phyloP scores from a whole-genome alignment of 2,113 vertebrate genomes.

The Nymphicus hollandicus region DNA sequence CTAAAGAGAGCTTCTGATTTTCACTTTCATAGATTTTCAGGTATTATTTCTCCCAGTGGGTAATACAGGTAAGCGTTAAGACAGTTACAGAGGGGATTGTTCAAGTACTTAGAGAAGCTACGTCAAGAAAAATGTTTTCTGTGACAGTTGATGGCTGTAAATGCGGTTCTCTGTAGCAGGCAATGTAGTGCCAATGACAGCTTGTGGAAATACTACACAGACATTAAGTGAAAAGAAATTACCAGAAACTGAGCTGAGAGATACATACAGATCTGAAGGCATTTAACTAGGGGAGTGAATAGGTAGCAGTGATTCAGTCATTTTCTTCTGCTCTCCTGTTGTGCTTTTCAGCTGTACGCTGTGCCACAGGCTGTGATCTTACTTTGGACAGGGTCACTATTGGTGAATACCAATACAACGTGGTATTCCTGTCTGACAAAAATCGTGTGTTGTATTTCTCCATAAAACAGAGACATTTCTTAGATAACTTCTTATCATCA shows the following conservation, averaged over 20 bases:
- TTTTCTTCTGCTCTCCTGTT: background rate
- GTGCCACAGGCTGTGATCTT: background rate
- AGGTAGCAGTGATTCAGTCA: background rate
- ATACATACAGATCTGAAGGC: background rate
- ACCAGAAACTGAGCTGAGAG: background rate
- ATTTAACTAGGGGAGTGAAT: background rate
- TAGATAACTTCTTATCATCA: background rate
- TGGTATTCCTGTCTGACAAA: background rate
- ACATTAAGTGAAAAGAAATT: background rate
- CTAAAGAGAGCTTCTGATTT: background rate
- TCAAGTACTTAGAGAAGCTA: background rate
- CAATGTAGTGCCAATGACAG: background rate
- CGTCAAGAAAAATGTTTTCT: background rate
- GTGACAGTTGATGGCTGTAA: background rate
- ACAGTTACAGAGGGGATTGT: background rate
- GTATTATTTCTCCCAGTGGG: background rate
- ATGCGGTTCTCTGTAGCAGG: background rate
- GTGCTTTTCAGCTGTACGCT: background rate
- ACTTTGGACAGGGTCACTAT: background rate
- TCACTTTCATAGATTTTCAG: background rate
- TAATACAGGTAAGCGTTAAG: background rate
- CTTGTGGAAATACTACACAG: background rate
- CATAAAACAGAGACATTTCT: background rate
- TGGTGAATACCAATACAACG: background rate
- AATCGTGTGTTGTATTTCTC: background rate